Percentiles rank a stretch among this genome's conserved stretches.
Conservation (phyloP, 1,140 invertebrate species). For the Prorops nasuta region DNA sequence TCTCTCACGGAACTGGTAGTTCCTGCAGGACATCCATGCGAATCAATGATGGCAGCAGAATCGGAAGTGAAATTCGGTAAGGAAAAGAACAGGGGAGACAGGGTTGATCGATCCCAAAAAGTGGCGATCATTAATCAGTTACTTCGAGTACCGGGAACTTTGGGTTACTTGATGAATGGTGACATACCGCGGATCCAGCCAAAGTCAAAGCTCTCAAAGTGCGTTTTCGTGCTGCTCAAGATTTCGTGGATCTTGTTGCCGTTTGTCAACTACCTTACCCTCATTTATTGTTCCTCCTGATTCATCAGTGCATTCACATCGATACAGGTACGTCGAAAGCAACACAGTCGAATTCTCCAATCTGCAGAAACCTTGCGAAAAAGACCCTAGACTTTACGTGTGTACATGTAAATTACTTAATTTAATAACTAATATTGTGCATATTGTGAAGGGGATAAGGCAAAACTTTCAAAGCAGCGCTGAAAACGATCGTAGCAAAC, state of each 20-base stretch:
- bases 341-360: no score
- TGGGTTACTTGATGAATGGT: constrained; percentile 26
- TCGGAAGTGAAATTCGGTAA: not conserved
- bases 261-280: constrained; percentile 23
- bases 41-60: not conserved
- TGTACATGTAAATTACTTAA: no score
- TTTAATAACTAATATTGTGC: no score
- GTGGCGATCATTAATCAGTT: constrained; percentile 27
- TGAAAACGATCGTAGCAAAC: no score
- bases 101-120: constrained; percentile 2
- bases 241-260: constrained; percentile 21
- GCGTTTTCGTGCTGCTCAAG: constrained; percentile 25
- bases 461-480: no score
- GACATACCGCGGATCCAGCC: constrained; percentile 14
- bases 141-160: constrained; percentile 15
- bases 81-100: constrained; percentile 1
- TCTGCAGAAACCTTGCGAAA: no score
- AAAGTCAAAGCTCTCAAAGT: constrained; percentile 25
- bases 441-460: no score
- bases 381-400: no score
- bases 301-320: no score
- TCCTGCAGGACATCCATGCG: no score
- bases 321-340: no score
- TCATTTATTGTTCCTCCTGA: not conserved
- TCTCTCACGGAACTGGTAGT: no score